Evolutionary conservation across 2,797 vertebrate species (phyloP).

Genomic region (Sternarchorhynchus goeldii): DNA sequence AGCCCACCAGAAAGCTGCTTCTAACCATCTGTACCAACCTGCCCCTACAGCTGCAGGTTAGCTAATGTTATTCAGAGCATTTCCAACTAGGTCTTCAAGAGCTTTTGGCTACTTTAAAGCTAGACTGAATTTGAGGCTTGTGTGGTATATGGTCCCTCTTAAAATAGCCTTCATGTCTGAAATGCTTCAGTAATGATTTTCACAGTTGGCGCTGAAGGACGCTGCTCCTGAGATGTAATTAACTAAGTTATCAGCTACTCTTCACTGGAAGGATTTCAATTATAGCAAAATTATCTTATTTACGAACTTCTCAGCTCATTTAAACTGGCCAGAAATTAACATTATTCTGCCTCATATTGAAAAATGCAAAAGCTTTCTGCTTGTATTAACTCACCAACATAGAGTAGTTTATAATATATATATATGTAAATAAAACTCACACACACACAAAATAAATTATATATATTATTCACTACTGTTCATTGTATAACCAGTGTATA

Average conservation of each 20-base stretch:
- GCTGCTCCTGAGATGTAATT: slow-evolving; percentile 25
- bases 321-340: neutral
- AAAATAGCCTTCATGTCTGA: slow-evolving; percentile 27
- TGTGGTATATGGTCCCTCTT: neutral
- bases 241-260: slow-evolving; percentile 13
- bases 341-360: neutral
- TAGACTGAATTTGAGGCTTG: slow-evolving; percentile 21
- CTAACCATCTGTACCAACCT: slow-evolving; percentile 87
- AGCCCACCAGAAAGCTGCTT: slow-evolving; percentile 87
- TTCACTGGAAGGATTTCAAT: slow-evolving; percentile 8
- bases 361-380: too few relatives aligned
- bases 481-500: too few relatives aligned
- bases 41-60: slow-evolving; percentile 91
- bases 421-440: too few relatives aligned
- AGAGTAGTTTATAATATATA: too few relatives aligned
- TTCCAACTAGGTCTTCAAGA: slow-evolving; percentile 10
- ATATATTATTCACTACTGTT: too few relatives aligned
- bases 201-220: neutral
- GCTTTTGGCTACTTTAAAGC: slow-evolving; percentile 22
- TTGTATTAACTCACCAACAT: too few relatives aligned
- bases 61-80: slow-evolving; percentile 37
- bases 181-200: slow-evolving; percentile 28
- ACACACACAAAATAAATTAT: too few relatives aligned
- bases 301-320: slow-evolving; percentile 17
- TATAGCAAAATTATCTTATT: slow-evolving; percentile 5